Base-by-base conservation (phyloP, 2,797 vertebrate genomes). In the Leuciscus waleckii region DNA sequence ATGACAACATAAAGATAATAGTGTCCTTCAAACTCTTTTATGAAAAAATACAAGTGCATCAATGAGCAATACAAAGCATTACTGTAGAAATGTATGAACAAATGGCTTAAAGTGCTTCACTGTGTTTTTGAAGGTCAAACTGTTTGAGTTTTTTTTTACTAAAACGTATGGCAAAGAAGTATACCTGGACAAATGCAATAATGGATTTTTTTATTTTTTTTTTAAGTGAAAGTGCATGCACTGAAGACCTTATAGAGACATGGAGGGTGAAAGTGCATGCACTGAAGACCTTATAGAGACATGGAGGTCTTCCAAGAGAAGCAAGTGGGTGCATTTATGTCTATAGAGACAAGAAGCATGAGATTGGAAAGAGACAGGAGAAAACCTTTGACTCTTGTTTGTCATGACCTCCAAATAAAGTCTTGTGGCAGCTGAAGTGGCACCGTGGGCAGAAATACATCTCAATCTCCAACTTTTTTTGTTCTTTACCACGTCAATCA, bases 81-180 rank as follows among this genome's bases (percentile, higher is more conserved):
- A 58, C 49, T 46, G n/a, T 23, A 54, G 32, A 77, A 41, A 41
- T 32, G 17, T 41, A 10, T n/a, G 69, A 32, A 43, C 26, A 74
- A 73, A 71, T 35, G 7, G 16, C 26, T 43, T 70, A 71, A 79
- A 79, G 83, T 84, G 63, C 75, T 84, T 69, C 11, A 56, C 37
- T 54, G 35, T 56, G n/a, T 78, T 68, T 58, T 43, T 13, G 65
- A 70, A 84, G 75, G 51, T 56, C 75, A 79, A 71, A 70, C 49
- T 3, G 4, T 56, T 19, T 41, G 16, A n/a, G 41, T 35, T 5
- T 56, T 70, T 74, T 74, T 32, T 49, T 49, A n/a, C 35, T 43
- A 56, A 61, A 78, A 58, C 39, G 19, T 56, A 39, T 49, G n/a
- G 11, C 4, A 67, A 21, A 49, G 11, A 26, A 37, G 32, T 56